A percentile compares a stretch with the other conserved stretches of the same genome.
phyloP scores from a whole-genome alignment of 2,888 invertebrate genomes.

The Incurvaria masculella region DNA sequence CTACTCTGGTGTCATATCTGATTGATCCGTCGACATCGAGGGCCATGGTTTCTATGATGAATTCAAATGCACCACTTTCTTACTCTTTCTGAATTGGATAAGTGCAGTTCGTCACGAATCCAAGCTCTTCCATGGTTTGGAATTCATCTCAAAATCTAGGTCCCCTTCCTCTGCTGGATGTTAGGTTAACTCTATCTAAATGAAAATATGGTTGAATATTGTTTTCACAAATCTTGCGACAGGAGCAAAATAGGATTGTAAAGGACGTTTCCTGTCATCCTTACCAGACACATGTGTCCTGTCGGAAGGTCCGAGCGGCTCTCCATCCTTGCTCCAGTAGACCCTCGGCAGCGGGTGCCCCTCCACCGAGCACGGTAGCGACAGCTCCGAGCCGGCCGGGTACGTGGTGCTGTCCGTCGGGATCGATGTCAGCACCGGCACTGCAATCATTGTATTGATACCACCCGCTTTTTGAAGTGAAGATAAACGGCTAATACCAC shows the following conservation, averaged over 20 bases:
- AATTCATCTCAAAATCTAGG: no score
- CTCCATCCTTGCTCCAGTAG: conserved; percentile 78
- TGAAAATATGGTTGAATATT: not conserved
- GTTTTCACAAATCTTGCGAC: not conserved
- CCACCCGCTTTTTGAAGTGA: no score
- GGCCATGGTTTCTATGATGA: no score
- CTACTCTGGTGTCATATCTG: no score
- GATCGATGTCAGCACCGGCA: conserved; percentile 65
- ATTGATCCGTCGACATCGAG: no score
- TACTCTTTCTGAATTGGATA: no score
- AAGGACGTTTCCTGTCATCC: conserved; percentile 3
- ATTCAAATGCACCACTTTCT: no score
- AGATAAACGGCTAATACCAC: no score
- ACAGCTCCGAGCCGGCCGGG: conserved; percentile 65
- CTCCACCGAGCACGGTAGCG: conserved; percentile 70
- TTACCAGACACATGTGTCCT: conserved; percentile 66
- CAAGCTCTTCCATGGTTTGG: no score
- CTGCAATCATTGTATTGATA: conserved; percentile 28
- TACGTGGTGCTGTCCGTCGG: conserved; percentile 51
- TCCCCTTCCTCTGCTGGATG: not conserved
- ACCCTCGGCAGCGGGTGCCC: conserved; percentile 76
- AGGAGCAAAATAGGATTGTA: not conserved
- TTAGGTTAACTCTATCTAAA: no score
- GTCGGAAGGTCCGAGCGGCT: conserved; percentile 49
- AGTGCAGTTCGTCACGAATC: no score